Conservation (phyloP, 2,797 vertebrate species). For the Spizella passerina region DNA sequence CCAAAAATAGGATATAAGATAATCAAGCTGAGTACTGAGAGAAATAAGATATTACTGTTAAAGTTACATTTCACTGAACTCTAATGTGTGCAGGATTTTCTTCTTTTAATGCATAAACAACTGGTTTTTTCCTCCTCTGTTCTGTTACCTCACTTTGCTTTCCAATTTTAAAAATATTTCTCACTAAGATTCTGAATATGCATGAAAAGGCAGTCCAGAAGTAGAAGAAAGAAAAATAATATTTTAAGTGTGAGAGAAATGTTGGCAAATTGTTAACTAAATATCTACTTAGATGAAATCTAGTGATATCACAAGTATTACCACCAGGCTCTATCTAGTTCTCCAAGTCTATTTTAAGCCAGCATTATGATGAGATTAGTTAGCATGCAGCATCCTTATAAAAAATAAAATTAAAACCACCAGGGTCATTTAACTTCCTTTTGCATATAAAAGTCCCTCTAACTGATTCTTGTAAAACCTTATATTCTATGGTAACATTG, state of each 20-base stretch:
- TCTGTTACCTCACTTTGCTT: not conserved
- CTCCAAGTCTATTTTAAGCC: conserved; percentile 49
- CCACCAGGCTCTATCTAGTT: not conserved
- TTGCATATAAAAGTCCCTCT: not conserved
- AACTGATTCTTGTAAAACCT: not conserved
- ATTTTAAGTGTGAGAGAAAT: not conserved
- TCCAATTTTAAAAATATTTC: not conserved
- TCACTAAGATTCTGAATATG: not conserved
- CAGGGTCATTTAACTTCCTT: not conserved
- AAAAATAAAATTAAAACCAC: not conserved
- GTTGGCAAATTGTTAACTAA: not conserved
- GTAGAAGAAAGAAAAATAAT: not conserved
- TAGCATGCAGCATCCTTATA: not conserved
- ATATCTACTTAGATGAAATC: not conserved
- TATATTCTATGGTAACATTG: not conserved
- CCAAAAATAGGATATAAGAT: not conserved
- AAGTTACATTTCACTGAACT: not conserved
- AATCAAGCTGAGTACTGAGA: not conserved
- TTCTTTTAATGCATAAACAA: not conserved
- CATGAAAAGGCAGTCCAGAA: not conserved
- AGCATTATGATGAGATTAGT: not conserved
- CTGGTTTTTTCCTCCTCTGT: not conserved
- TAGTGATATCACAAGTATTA: not conserved
- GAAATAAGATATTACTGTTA: not conserved
- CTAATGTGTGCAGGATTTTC: not conserved